Conservation (phyloP, 2,113 vertebrate species). For the Perca flavescens region DNA sequence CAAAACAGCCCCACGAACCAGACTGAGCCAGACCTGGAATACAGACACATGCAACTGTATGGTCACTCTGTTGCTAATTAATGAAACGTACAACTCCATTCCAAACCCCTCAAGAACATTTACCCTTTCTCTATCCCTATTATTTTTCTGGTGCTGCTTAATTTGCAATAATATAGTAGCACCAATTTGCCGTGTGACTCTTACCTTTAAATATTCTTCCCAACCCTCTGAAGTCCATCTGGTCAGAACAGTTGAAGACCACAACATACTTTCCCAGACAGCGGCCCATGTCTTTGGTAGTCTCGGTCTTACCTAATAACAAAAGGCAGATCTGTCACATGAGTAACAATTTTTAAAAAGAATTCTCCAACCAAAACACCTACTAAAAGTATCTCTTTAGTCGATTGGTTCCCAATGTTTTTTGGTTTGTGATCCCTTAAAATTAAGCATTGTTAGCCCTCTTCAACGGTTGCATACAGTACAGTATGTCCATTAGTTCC, state of each 20-base stretch:
- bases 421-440: not conserved
- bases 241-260: conserved; percentile 98
- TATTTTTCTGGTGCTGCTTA: not conserved
- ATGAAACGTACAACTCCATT: not conserved
- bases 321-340: conserved; percentile 1
- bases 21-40: conserved; percentile 94
- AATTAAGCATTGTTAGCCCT: not conserved
- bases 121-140: not conserved
- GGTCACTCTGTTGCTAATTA: fast-evolving
- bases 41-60: conserved; percentile 21
- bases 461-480: not conserved
- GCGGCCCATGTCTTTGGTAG: conserved; percentile 96
- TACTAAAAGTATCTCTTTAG: not conserved
- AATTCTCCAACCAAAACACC: not conserved
- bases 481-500: too few relatives aligned
- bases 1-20: conserved; percentile 98
- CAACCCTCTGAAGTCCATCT: conserved; percentile 98
- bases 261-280: conserved; percentile 98
- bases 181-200: not conserved
- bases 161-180: not conserved
- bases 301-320: conserved; percentile 93
- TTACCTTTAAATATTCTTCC: conserved; percentile 97
- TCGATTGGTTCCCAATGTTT: not conserved
- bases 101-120: not conserved
- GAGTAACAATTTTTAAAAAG: not conserved